Evolutionary conservation across 2,888 invertebrate genomes (phyloP).

Genomic region (Eulithis testata): DNA sequence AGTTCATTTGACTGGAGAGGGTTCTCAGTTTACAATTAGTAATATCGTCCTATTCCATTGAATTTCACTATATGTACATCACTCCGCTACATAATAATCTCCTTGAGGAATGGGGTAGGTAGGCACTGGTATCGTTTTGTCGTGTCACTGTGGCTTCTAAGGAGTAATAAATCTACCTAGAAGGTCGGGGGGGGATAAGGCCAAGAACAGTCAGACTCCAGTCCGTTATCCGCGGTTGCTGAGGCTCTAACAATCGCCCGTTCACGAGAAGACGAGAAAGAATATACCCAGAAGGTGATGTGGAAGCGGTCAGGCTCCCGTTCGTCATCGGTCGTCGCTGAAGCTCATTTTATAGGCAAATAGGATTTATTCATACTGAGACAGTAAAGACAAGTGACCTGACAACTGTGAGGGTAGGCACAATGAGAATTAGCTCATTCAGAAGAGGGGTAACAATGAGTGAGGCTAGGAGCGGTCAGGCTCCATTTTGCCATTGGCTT

Average conservation of each 20-base stretch:
- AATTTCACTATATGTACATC: slow-evolving; percentile 69
- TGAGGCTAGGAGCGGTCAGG: slow-evolving; percentile 37
- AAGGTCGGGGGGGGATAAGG: too few species aligned
- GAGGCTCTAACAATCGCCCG: too few species aligned
- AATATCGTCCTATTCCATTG: slow-evolving; percentile 48
- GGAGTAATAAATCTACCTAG: too few species aligned
- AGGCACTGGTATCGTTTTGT: slow-evolving; percentile 1
- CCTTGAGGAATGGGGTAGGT: slow-evolving; percentile 44
- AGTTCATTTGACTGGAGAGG: slow-evolving; percentile 63
- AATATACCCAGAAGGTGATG: too few species aligned
- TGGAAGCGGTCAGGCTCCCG: slow-evolving; percentile 34
- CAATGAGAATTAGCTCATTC: not conserved
- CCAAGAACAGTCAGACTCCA: slow-evolving; percentile 38
- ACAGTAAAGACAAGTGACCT: not conserved
- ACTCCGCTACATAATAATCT: slow-evolving; percentile 48
- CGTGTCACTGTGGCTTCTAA: slow-evolving; percentile 45
- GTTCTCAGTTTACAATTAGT: slow-evolving; percentile 46
- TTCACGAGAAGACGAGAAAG: too few species aligned
- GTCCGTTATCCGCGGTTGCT: slow-evolving; percentile 54
- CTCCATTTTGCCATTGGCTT: slow-evolving; percentile 33
- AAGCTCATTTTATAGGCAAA: too few species aligned
- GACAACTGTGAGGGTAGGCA: not conserved
- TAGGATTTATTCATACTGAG: not conserved
- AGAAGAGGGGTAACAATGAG: slow-evolving; percentile 20
- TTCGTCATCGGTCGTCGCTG: slow-evolving; percentile 37